Evolutionary conservation across 2,888 invertebrate species (phyloP), one percentile per base, ranked within the genome.

Genomic region (Acronicta alni): DNA sequence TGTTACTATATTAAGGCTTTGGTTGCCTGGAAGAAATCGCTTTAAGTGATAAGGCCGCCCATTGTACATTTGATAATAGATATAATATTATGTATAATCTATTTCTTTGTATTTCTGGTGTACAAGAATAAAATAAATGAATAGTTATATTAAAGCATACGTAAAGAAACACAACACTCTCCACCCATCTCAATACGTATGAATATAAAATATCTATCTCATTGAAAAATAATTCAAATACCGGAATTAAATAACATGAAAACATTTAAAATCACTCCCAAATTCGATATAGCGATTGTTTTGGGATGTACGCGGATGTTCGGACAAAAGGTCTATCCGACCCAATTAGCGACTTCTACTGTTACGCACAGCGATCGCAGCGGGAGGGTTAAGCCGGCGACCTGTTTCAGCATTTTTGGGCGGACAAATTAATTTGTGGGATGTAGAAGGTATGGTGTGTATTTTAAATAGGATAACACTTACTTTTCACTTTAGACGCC

Each of bases 221-320:
- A 14, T 6, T 4, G 5, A 46, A 14, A n/a, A 49, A 57, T 52
- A 43, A 49, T 63, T 20, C 15, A n/a, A n/a, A 26, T 49, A 46
- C 30, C 44, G 42, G 41, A 51, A 62, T 45, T 43, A 15, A 26
- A 37, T 47, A 42, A 12, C 47, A 57, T 54, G 52, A 60, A 59
- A 59, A 41, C 54, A 60, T 63, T 67, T 64, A 68, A 75, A 82
- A 81, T 79, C 66, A 77, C 70, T 66, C 57, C 47, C 57, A 45
- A 62, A 58, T 71, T 60, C 62, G 43, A 54, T 58, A 37, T 46
- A 37, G 43, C 75, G 44, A 76, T 81, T 81, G 77, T 79, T 61
- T 69, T 57, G 52, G 57, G 16, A 16, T 38, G 43, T 23, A 32
- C 42, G 9, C 20, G 16, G 56, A 42, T 57, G 43, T 43, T 38